phyloP scores from a whole-genome alignment of 2,797 vertebrate species.

The Hafferia zeledoni region DNA sequence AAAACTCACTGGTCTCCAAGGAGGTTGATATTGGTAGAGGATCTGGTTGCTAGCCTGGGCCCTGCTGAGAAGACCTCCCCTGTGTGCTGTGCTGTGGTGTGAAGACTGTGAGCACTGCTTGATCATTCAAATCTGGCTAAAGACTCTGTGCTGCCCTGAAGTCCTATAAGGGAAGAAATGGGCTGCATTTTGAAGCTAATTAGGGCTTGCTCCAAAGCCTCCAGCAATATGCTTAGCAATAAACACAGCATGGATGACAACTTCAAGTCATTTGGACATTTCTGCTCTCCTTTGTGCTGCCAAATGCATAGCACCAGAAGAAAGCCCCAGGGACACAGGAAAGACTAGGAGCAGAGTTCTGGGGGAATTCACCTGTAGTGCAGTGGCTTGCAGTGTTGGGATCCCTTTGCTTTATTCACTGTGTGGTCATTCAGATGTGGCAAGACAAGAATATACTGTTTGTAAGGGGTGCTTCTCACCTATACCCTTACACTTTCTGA shows the following conservation, averaged over 20 bases:
- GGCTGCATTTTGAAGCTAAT: not conserved
- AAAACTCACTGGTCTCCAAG: not conserved
- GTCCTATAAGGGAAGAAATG: not conserved
- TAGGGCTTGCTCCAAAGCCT: not conserved
- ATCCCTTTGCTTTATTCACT: not conserved
- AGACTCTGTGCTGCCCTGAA: not conserved
- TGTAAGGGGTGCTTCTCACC: accelerated
- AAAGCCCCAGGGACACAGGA: not conserved
- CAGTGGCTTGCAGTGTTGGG: accelerated
- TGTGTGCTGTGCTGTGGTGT: not conserved
- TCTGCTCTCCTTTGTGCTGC: not conserved
- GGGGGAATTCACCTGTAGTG: not conserved
- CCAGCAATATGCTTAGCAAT: not conserved
- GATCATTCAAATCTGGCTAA: not conserved
- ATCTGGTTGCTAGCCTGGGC: not conserved
- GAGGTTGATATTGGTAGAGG: not conserved
- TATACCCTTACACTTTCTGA: not conserved
- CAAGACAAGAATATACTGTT: not conserved
- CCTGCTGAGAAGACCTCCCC: not conserved
- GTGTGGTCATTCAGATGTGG: not conserved
- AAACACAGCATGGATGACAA: not conserved
- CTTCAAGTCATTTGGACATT: not conserved
- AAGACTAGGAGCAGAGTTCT: not conserved
- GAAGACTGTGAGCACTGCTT: not conserved
- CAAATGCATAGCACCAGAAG: not conserved